phyloP scores from a whole-genome alignment of 2,113 vertebrate genomes.

The Otocyon megalotis region DNA sequence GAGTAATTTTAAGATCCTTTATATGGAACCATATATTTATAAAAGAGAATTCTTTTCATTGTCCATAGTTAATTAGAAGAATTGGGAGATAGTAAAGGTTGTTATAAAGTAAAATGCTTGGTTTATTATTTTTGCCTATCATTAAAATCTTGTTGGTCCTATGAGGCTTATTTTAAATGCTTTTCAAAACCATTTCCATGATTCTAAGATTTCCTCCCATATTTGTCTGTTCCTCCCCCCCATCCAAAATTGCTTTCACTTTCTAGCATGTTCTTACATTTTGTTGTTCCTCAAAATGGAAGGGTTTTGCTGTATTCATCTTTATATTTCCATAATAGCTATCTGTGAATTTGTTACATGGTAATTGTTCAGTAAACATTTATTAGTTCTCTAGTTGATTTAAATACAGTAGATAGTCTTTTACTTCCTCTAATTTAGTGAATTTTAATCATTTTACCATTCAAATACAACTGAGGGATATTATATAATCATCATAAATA shows the following conservation, averaged over 20 bases:
- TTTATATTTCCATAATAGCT: background rate
- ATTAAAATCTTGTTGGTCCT: background rate
- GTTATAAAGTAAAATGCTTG: slow-evolving; percentile 44
- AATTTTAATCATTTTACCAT: slow-evolving; percentile 25
- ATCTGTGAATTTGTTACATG: background rate
- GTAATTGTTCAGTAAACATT: background rate
- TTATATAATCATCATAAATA: background rate
- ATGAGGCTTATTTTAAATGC: background rate
- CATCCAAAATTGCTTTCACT: background rate
- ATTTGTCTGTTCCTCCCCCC: background rate
- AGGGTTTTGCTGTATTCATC: background rate
- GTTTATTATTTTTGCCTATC: background rate
- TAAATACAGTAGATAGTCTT: slow-evolving; percentile 25
- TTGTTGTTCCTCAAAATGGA: background rate
- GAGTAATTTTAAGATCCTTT: slow-evolving; percentile 22
- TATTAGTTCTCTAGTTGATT: background rate
- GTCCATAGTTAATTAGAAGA: slow-evolving; percentile 27
- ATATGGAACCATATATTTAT: background rate
- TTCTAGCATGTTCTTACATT: background rate
- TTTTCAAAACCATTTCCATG: background rate
- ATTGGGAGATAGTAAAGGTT: slow-evolving; percentile 18
- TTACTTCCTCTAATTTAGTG: background rate
- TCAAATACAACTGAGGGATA: background rate
- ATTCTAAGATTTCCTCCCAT: background rate
- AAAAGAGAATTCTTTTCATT: background rate